A percentile compares a stretch with the other conserved stretches of the same genome.
phyloP scores from a whole-genome alignment of 2,113 vertebrate species.

The Upupa epops region DNA sequence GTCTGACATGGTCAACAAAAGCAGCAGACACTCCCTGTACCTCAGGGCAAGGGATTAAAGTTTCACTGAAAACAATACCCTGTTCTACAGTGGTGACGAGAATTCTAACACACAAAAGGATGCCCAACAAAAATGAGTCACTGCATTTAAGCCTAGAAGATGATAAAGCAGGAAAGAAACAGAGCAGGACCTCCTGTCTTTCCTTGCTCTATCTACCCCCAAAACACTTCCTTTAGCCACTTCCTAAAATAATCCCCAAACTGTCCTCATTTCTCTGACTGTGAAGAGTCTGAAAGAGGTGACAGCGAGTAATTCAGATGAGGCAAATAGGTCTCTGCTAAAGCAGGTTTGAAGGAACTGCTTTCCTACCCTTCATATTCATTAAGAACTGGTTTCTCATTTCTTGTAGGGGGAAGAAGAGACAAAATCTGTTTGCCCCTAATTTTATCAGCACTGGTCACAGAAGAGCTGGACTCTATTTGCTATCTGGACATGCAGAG shows the following conservation, averaged over 20 bases:
- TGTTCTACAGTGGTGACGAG: neutral
- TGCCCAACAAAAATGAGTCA: neutral
- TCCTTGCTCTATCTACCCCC: neutral
- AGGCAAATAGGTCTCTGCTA: neutral
- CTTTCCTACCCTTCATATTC: neutral
- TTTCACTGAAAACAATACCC: neutral
- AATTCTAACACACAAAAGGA: neutral
- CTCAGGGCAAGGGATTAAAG: neutral
- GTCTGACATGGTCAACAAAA: constrained; percentile 4
- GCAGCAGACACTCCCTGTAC: neutral
- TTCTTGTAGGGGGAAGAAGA: neutral
- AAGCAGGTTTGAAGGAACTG: neutral
- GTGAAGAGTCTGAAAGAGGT: neutral
- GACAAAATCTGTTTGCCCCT: neutral
- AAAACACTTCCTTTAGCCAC: neutral
- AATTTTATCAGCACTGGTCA: neutral
- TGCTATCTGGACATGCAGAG: neutral
- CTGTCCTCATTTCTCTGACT: neutral
- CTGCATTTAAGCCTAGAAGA: neutral
- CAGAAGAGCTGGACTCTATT: neutral
- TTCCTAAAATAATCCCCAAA: neutral
- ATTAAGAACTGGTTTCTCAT: neutral
- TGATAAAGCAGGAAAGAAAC: neutral
- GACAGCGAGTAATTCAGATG: neutral
- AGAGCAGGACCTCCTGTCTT: neutral